Percentiles rank a stretch among this genome's conserved stretches.
phyloP scores from a whole-genome alignment of 2,797 vertebrate species.

The Gymnoscopelus microlampas region DNA sequence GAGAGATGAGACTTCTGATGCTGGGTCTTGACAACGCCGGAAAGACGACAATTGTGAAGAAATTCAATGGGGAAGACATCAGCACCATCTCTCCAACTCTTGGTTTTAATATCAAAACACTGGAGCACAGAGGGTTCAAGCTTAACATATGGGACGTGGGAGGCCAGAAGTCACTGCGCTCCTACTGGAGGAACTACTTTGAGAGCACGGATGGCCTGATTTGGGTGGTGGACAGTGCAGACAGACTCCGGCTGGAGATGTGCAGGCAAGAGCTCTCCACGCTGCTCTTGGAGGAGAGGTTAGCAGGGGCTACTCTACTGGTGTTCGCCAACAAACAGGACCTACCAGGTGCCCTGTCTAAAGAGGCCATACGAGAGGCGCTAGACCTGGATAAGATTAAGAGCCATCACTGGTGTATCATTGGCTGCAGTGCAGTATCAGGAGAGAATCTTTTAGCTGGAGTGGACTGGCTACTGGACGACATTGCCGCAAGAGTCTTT shows the following conservation, averaged over 20 bases:
- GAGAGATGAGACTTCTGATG: slow-evolving; percentile 91
- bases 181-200: slow-evolving; percentile 96
- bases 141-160: slow-evolving; percentile 95
- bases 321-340: slow-evolving; percentile 92
- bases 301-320: slow-evolving; percentile 89
- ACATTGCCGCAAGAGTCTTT: slow-evolving; percentile 89
- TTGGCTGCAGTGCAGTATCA: slow-evolving; percentile 89
- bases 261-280: slow-evolving; percentile 84
- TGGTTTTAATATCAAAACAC: slow-evolving; percentile 94
- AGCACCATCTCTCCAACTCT: slow-evolving; percentile 92
- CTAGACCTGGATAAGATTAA: slow-evolving; percentile 86
- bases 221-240: slow-evolving; percentile 95
- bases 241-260: slow-evolving; percentile 88
- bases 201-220: slow-evolving; percentile 94
- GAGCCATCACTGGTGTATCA: slow-evolving; percentile 92
- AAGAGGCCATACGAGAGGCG: slow-evolving; percentile 80
- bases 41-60: slow-evolving; percentile 93
- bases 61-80: slow-evolving; percentile 92
- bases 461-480: slow-evolving; percentile 90
- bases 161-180: slow-evolving; percentile 92
- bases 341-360: slow-evolving; percentile 81
- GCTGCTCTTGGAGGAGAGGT: slow-evolving; percentile 89
- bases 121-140: slow-evolving; percentile 91
- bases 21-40: slow-evolving; percentile 94
- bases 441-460: slow-evolving; percentile 88